Percentiles rank a stretch among this genome's conserved stretches.
Evolutionary conservation across 1,140 invertebrate genomes (phyloP).

Genomic region (Aplysia californica): DNA sequence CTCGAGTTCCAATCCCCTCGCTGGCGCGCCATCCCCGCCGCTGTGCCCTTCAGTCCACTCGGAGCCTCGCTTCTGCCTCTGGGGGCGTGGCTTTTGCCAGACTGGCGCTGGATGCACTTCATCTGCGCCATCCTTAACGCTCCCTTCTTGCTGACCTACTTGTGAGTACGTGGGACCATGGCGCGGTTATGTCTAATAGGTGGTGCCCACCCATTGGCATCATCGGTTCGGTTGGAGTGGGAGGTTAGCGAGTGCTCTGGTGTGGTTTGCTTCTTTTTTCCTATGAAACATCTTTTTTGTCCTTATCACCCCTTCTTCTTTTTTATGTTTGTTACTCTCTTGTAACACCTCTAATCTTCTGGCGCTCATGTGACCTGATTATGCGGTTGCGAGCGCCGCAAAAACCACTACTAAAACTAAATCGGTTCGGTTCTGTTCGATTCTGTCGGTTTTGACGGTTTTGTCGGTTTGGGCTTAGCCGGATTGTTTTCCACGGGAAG

Average conservation of each 20-base stretch:
- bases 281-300: too few relatives aligned
- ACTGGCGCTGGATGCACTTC: slow-evolving; percentile 73
- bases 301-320: too few relatives aligned
- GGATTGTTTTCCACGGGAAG: too few relatives aligned
- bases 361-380: too few relatives aligned
- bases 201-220: background rate
- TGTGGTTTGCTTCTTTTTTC: too few relatives aligned
- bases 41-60: slow-evolving; percentile 35
- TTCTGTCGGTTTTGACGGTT: background rate
- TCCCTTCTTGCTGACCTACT: slow-evolving; percentile 40
- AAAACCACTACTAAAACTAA: too few relatives aligned
- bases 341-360: too few relatives aligned
- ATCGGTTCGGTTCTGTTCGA: background rate
- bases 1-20: slow-evolving; percentile 39
- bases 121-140: slow-evolving; percentile 23
- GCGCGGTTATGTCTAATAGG: too few relatives aligned
- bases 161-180: slow-evolving; percentile 29
- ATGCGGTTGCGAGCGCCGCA: too few relatives aligned
- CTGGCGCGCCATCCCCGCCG: slow-evolving; percentile 37
- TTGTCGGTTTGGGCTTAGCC: background rate
- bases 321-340: too few relatives aligned
- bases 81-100: slow-evolving; percentile 33
- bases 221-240: too few relatives aligned
- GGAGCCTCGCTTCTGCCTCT: slow-evolving; percentile 33
- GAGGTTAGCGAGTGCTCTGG: too few relatives aligned